Conservation (phyloP, 2,888 invertebrate species). For the Diaprepes abbreviatus region DNA sequence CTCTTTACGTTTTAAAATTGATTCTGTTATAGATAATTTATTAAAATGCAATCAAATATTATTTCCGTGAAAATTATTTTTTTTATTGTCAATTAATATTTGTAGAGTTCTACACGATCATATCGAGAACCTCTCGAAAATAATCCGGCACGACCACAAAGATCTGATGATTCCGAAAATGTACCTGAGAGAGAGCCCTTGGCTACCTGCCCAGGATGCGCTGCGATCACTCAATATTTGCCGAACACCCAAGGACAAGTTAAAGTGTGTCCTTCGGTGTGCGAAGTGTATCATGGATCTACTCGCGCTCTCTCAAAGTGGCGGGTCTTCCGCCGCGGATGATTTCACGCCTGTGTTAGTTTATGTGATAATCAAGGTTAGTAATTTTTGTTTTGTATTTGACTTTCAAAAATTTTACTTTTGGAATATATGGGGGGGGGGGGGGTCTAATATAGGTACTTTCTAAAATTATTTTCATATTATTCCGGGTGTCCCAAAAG, state of each 20-base stretch:
- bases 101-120: slow-evolving; percentile 88
- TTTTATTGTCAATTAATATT: no score
- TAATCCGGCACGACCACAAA: slow-evolving; percentile 84
- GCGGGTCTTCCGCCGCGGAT: slow-evolving; percentile 88
- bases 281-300: slow-evolving; percentile 95
- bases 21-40: no score
- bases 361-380: slow-evolving; percentile 93
- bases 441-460: no score
- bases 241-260: slow-evolving; percentile 89
- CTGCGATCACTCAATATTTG: slow-evolving; percentile 90
- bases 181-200: slow-evolving; percentile 92
- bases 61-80: no score
- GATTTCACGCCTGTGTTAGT: slow-evolving; percentile 97
- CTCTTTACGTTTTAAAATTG: not conserved
- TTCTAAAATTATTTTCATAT: no score
- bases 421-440: no score
- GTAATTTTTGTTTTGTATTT: slow-evolving; percentile 7
- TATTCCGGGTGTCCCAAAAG: no score
- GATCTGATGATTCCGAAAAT: slow-evolving; percentile 86
- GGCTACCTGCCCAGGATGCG: slow-evolving; percentile 94
- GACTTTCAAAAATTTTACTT: no score
- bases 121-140: slow-evolving; percentile 83
- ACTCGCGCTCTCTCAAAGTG: slow-evolving; percentile 85
- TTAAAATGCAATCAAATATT: no score
- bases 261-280: slow-evolving; percentile 84